Evolutionary conservation across 1,140 invertebrate genomes (phyloP), one percentile per base, ranked within the genome.

Genomic region (Diuraphis noxia): DNA sequence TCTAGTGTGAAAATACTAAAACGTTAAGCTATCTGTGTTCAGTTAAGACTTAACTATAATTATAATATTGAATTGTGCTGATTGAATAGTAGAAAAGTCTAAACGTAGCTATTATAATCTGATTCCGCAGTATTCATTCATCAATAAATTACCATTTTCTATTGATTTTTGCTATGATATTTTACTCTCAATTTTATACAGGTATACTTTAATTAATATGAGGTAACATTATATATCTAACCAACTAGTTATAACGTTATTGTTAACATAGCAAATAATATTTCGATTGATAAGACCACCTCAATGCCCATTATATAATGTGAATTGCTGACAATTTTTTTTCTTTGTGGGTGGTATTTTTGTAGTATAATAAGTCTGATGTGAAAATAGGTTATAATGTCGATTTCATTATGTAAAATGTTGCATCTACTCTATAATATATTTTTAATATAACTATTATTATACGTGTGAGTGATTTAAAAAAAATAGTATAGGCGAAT

Each of bases 341-440:
- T 82, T 41, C 81, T 82, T 30, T 41, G 38, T 82, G 81, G 81
- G 81, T 82, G 81, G 81, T 41, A 82, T 82, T 82, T 41, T 40
- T 21, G 23, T 41, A 82, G 81, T n/a, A 25, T n/a, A 34, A 19
- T 38, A 82, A n/a, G 25, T 82, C 36, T 13, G 23, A 82, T 41
- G 13, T 41, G 38, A 82, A 41, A 82, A 82, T 82, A 82, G 81
- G 81, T 23, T 81, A 82, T 82, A 82, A 25, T 38, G 38, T 82
- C 38, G 9, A 82, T 82, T 82, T 82, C 23, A 30, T 41, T 82
- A 40, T 82, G 25, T 41, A 13, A 82, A 82, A 30, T 82, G 9
- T 38, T 82, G 23, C 23, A 82, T 40, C 81, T 82, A 81, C 13
- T 72, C 56, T 72, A 17, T 13, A 72, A n/a, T 72, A 72, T 82